A percentile compares a stretch with the other conserved stretches of the same genome.
Conservation (phyloP, 2,113 vertebrate genomes). For the Hassar affinis region DNA sequence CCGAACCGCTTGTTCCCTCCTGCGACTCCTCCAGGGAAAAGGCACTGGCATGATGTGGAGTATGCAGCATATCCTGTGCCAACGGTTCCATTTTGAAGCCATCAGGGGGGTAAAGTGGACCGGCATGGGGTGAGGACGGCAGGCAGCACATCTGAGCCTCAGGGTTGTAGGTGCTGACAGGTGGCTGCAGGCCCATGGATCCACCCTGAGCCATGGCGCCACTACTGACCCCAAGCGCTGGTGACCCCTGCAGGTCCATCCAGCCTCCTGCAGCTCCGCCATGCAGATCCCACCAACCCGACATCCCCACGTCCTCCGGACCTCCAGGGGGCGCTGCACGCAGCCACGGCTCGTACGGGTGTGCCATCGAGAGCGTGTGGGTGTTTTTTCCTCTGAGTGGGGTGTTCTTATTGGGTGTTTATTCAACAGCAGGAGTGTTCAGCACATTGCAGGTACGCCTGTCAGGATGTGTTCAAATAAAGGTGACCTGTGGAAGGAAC, state of each 20-base stretch:
- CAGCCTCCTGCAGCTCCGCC: conserved; percentile 78
- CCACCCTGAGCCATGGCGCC: conserved; percentile 75
- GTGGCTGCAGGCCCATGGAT: conserved; percentile 76
- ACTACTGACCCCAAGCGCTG: conserved; percentile 68
- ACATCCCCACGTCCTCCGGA: conserved; percentile 81
- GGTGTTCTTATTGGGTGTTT: background rate
- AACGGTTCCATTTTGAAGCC: conserved; percentile 79
- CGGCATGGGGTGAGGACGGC: conserved; percentile 71
- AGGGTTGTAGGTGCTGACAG: conserved; percentile 78
- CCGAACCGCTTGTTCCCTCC: conserved; percentile 60
- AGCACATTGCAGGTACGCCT: conserved; percentile 17
- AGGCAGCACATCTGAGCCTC: conserved; percentile 85
- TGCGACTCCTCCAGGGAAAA: conserved; percentile 77
- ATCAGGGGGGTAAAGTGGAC: conserved; percentile 76
- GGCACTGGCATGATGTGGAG: background rate
- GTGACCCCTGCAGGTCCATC: conserved; percentile 83
- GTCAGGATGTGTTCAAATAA: background rate
- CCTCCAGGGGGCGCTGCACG: conserved; percentile 80
- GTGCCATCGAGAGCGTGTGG: conserved; percentile 70
- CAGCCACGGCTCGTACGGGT: conserved; percentile 91
- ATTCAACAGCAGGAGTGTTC: background rate
- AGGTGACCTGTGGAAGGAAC: background rate
- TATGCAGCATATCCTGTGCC: conserved; percentile 63
- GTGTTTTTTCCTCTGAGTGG: background rate
- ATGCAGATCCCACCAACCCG: conserved; percentile 92